Conservation (phyloP, 2,888 invertebrate genomes). For the Drosophila meridiana region DNA sequence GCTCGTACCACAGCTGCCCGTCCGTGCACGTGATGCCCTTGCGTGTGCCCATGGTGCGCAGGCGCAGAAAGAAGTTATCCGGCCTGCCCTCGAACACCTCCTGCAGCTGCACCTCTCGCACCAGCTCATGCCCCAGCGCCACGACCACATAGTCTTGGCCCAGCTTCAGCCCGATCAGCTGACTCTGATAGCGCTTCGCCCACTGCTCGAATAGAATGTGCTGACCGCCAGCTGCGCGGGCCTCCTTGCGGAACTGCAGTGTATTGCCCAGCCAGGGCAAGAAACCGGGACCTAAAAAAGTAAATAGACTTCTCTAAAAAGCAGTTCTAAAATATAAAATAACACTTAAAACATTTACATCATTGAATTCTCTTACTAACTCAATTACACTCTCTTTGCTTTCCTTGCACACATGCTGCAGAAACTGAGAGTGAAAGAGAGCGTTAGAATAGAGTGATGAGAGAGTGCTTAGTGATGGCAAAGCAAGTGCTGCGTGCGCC, state of each 20-base stretch:
- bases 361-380: not conserved
- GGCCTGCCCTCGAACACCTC: conserved; percentile 89
- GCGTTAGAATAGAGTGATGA: not conserved
- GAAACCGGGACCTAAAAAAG: conserved; percentile 81
- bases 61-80: conserved; percentile 88
- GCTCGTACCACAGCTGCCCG: conserved; percentile 87
- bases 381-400: not conserved
- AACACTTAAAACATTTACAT: no score
- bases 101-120: conserved; percentile 86
- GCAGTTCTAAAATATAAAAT: no score
- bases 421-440: not conserved
- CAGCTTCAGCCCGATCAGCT: conserved; percentile 87
- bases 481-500: not conserved
- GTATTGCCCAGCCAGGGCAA: conserved; percentile 84
- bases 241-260: conserved; percentile 79
- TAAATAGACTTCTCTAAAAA: not conserved
- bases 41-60: conserved; percentile 88
- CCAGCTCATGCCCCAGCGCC: conserved; percentile 86
- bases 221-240: conserved; percentile 85
- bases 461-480: not conserved
- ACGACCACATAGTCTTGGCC: conserved; percentile 86
- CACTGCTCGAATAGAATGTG: conserved; percentile 86
- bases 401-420: not conserved
- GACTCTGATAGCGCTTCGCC: conserved; percentile 85
- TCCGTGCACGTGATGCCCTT: conserved; percentile 87